phyloP scores from a whole-genome alignment of 2,888 invertebrate species.

The Heliconius cydno region DNA sequence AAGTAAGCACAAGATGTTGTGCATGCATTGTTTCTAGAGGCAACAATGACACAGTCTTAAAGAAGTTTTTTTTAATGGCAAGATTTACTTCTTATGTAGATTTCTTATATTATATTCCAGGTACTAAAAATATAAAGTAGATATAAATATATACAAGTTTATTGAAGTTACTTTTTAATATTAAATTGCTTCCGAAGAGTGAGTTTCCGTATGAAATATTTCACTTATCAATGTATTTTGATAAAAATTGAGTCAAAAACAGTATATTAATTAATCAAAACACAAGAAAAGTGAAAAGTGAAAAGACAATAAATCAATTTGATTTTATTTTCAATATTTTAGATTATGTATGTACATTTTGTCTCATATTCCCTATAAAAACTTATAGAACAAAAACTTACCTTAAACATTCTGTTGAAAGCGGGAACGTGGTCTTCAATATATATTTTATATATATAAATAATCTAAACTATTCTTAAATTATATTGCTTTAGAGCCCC shows the following conservation, averaged over 20 bases:
- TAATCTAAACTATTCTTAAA: slow-evolving; percentile 49
- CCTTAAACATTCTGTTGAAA: slow-evolving; percentile 57
- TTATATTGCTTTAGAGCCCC: slow-evolving; percentile 56
- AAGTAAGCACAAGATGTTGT: neutral
- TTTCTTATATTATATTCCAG: neutral
- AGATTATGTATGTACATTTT: neutral
- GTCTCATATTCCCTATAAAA: neutral
- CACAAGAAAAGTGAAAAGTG: too few relatives aligned
- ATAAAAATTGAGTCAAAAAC: neutral
- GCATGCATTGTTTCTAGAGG: neutral
- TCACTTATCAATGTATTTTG: neutral
- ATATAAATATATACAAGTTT: too few relatives aligned
- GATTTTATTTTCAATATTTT: neutral
- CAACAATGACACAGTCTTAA: neutral
- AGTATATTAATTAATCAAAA: too few relatives aligned
- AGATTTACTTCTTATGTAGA: neutral
- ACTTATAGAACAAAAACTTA: slow-evolving; percentile 53
- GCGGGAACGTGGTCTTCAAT: slow-evolving; percentile 48
- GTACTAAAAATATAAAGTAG: too few relatives aligned
- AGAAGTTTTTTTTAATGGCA: too few relatives aligned
- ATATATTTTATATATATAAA: slow-evolving; percentile 25
- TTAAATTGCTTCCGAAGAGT: neutral
- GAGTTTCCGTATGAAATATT: neutral
- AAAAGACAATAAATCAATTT: neutral
- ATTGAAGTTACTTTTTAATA: neutral